Evolutionary conservation across 2,888 invertebrate species (phyloP), one percentile per base, ranked within the genome.

Genomic region (Morpho helenor): DNA sequence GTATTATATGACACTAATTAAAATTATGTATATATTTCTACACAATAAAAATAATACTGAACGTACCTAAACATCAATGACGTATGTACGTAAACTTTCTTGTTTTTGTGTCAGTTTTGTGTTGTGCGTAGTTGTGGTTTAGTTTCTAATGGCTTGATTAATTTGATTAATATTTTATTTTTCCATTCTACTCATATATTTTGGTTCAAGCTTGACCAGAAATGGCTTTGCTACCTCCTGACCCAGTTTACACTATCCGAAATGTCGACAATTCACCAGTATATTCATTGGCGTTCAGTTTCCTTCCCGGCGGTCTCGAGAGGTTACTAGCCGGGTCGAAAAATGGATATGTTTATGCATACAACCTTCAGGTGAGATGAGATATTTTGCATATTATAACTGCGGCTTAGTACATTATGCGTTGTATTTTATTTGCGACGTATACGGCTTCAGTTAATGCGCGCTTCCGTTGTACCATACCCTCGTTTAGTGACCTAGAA

Each of bases 151-250:
- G 90, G 88, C 89, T 88, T 89, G 77, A 88, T 86, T 87, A 83
- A 82, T 83, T 88, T 74, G 68, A 66, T 82, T 83, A 80, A 77
- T 78, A 76, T 83, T 87, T 86, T 83, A 76, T 83, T 89, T 86
- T 84, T 75, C 75, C 77, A 80, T 82, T 83, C 75, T 78, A 71
- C 76, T 75, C 74, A 74, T 73, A 80, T 77, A 79, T 87, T 88
- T 87, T 75, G 82, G 82, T 88, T 87, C 70, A 79, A 84, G 87
- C 85, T 89, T 88, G 86, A 86, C 84, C 85, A 78, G 74, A 77
- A 68, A 95, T 94, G 95, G 94, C 95, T 76, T 92, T 95, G 72
- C 86, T 94, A 85, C 95, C 95, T 66, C 95, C 95, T 55, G 96
- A 96, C 85, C 96, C 96, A 60, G 92, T 94, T 71, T 96, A 93